phyloP scores from a whole-genome alignment of 2,888 invertebrate genomes.

The Amblyjoppa fuscipennis region DNA sequence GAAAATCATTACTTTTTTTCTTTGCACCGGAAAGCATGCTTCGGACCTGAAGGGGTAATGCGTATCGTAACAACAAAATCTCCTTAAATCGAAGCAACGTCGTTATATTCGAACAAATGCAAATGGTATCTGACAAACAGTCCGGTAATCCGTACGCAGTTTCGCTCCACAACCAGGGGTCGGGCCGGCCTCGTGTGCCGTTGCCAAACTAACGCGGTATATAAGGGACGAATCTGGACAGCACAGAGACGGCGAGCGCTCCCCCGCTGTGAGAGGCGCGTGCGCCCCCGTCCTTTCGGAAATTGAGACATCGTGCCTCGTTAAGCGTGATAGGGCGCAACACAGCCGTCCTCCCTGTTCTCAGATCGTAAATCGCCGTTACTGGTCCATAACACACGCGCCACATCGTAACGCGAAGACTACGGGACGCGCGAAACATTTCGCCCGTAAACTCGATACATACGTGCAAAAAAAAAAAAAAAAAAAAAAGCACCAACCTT shows the following conservation, averaged over 20 bases:
- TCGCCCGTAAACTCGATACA: constrained; percentile 1
- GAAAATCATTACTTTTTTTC: no score
- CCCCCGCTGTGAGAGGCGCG: constrained; percentile 71
- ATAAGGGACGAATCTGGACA: constrained; percentile 56
- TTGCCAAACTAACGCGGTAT: constrained; percentile 53
- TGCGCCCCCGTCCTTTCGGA: constrained; percentile 76
- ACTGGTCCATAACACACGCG: constrained; percentile 31
- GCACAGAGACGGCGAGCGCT: constrained; percentile 32
- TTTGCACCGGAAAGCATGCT: no score
- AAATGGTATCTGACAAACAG: constrained; percentile 6
- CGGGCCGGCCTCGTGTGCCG: constrained; percentile 43
- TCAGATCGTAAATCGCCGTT: constrained; percentile 61
- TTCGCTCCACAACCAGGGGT: constrained; percentile 27
- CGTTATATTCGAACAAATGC: constrained; percentile 23
- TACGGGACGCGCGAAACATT: not conserved
- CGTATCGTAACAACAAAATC: not conserved
- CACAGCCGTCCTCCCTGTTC: constrained; percentile 40
- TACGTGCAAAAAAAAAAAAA: not conserved
- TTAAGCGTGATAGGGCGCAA: constrained; percentile 74
- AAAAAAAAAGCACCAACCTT: not conserved
- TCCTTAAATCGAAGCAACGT: not conserved
- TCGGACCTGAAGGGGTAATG: no score
- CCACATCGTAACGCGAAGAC: not conserved
- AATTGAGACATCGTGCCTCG: constrained; percentile 83
- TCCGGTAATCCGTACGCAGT: constrained; percentile 14